Conservation (phyloP, 1,140 invertebrate genomes). For the Alviniconcha marisindica region DNA sequence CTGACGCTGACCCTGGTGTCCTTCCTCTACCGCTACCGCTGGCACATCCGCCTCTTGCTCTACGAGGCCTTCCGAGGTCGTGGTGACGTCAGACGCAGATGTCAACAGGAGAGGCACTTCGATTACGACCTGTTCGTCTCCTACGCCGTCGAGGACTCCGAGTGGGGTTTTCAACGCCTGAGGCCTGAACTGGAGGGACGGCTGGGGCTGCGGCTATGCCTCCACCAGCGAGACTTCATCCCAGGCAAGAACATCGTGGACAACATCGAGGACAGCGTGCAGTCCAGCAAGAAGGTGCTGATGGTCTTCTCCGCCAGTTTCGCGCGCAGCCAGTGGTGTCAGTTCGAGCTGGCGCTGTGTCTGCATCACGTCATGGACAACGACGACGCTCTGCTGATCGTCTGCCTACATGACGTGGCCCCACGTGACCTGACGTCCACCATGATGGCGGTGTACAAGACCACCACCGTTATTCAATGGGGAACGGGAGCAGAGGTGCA, state of each 20-base stretch:
- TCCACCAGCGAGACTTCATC: constrained; percentile 65
- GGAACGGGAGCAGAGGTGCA: background rate
- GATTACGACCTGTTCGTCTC: constrained; percentile 52
- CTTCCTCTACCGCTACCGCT: constrained; percentile 5
- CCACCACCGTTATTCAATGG: constrained; percentile 42
- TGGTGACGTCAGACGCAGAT: background rate
- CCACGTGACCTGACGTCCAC: constrained; percentile 34
- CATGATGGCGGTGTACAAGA: constrained; percentile 35
- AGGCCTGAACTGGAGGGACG: constrained; percentile 14
- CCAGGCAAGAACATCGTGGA: constrained; percentile 55
- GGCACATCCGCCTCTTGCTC: constrained; percentile 37
- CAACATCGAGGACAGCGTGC: constrained; percentile 60
- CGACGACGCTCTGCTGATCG: constrained; percentile 35
- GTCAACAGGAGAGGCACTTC: constrained; percentile 12
- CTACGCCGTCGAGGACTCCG: constrained; percentile 1
- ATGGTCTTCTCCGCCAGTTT: constrained; percentile 59
- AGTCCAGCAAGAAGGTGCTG: constrained; percentile 53
- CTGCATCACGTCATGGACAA: constrained; percentile 40
- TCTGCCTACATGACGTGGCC: constrained; percentile 46
- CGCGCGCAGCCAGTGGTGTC: constrained; percentile 60
- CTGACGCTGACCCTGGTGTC: background rate
- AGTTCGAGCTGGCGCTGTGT: constrained; percentile 74
- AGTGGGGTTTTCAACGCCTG: background rate
- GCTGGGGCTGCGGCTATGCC: constrained; percentile 51
- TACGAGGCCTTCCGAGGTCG: constrained; percentile 29